phyloP scores from a whole-genome alignment of 2,888 invertebrate species.

The Eudemis profundana region DNA sequence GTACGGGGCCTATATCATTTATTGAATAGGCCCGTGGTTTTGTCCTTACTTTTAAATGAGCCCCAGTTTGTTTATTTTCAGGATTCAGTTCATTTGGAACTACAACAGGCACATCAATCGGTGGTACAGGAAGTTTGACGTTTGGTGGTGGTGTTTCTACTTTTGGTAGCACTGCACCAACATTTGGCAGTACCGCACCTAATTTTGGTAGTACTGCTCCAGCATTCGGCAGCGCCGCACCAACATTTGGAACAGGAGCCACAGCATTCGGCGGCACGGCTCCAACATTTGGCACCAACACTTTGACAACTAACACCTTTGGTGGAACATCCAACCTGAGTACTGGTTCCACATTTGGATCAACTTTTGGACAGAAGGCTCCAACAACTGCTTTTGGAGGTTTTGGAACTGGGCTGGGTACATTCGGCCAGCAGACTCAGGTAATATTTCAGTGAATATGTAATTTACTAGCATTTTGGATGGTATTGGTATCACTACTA shows the following conservation, averaged over 20 bases:
- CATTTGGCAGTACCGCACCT: constrained; percentile 62
- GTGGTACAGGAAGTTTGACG: constrained; percentile 42
- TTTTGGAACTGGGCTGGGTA: constrained; percentile 62
- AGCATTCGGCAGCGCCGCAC: constrained; percentile 58
- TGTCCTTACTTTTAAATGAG: constrained; percentile 10
- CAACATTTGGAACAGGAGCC: constrained; percentile 49
- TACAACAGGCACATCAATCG: constrained; percentile 47
- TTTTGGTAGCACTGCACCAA: constrained; percentile 65
- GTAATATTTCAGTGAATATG: constrained; percentile 54
- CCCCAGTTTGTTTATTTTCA: constrained; percentile 52
- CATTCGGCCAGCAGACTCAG: constrained; percentile 79
- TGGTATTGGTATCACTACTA: too few relatives aligned
- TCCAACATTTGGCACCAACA: constrained; percentile 66
- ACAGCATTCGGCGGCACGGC: constrained; percentile 69
- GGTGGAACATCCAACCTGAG: constrained; percentile 39
- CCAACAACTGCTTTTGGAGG: constrained; percentile 12
- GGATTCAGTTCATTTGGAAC: constrained; percentile 63
- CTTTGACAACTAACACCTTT: constrained; percentile 53
- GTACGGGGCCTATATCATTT: too few relatives aligned
- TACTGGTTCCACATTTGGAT: constrained; percentile 39
- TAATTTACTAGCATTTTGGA: background rate
- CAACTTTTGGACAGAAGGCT: background rate
- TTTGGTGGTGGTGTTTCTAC: constrained; percentile 58
- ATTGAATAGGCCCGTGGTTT: too few relatives aligned
- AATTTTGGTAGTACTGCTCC: constrained; percentile 66